Base-by-base conservation (phyloP, 2,113 vertebrate genomes). In the Cichladusa arquata region DNA sequence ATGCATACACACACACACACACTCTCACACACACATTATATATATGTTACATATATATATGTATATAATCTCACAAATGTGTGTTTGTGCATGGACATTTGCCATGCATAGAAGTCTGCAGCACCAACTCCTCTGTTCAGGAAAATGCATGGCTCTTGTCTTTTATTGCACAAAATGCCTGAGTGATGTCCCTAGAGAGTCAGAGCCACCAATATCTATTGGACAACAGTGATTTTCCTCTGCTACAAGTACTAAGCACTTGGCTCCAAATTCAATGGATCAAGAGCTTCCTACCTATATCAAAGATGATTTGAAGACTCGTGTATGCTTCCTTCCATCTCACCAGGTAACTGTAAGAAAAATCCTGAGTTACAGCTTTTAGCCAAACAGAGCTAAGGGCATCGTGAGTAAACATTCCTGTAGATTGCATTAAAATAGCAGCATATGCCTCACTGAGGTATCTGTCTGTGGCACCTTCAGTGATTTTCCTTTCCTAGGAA, bases 191-290 rank as follows among this genome's bases (percentile, higher is more conserved):
- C 5, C 38, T 77, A 25, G 34, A 62, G 31, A 58, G 20, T 34
- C n/a, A 54, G 42, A 70, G 15, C 19, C 29, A 9, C 7, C 0
- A 0, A 4, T n/a, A 65, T 11, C 74, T 65, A 2, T 22, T 48
- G 54, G 54, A 81, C n/a, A 89, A 14, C 9, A 31, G 29, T 26
- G 47, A 42, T 73, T 69, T 76, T 61, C 24, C 40, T 80, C 50
- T 66, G 7, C 29, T 42, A 6, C 31, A 38, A 31, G 28, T 25
- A 57, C 18, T 23, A 42, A 24, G 25, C 33, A 31, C 45, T 85
- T 69, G 38, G 34, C 34, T 87, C 20, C 38, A 85, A 60, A 90
- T 11, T 4, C 11, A 73, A 0, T 38, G 33, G 19, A 45, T 36
- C 31, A 38, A 22, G 34, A 67, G 10, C 18, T 90, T 28, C 42